Base-by-base conservation (phyloP, 2,113 vertebrate species). In the Onychorhynchus coronatus region DNA sequence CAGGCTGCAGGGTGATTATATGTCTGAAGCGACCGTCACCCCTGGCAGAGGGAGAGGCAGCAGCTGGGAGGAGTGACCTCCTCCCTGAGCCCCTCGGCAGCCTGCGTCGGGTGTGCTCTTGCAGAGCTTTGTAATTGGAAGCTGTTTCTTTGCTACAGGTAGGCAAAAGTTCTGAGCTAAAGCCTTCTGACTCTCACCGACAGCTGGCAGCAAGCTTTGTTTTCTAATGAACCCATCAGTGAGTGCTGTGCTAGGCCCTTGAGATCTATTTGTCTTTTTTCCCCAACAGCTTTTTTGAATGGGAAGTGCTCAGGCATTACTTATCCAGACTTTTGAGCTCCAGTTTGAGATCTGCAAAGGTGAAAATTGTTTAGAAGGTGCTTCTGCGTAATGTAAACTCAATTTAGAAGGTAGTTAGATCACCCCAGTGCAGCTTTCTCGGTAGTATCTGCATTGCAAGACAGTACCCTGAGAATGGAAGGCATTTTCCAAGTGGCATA, bases 311-410 rank as follows among this genome's bases (percentile, higher is more conserved):
- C 52, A 58, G 56, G 53, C 91, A 75, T 94, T 88, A 49, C 80
- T 96, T 94, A 95, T 8, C n/a, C 73, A 42, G 47, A 71, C 53
- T 95, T 84, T 49, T 49, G 83, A 68, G 68, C 62, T 94, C 73
- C 2, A 3, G 31, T 81, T 62, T 92, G 88, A 94, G 79, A 75
- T 91, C 89, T 63, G 6, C 7, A 3, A 84, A 94, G 86, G 93
- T 84, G 88, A 75, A 80, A 91, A 75, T 91, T 88, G 83, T 83
- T 91, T 93, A 65, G 75, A 68, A 92, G 78, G 61, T 75, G 93
- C 88, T 93, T 94, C 80, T 93, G 92, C 61, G 70, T 94, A 89
- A 95, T 84, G 68, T 63, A 85, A 94, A 79, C 89, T 75, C 61
- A 68, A 12, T 82, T 92, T 75, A 81, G 59, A 84, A 89, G 41